These are phyloP conservation scores for chimpanzee (Pan troglodytes) DNA, from an alignment of 2,113 vertebrate genomes.

Conservation along the genomic window NHGRI_mPanTro3-v2.1_pri NC_072398.2:187201001-187201500, in stretches of 20 bases:
- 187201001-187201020: not conserved
- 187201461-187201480: not conserved
- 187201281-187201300: too few species aligned
- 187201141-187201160: not conserved
- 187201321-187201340: not conserved
- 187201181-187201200: not conserved
- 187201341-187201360: not conserved
- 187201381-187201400: not conserved
- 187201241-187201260: not conserved
- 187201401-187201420: not conserved
- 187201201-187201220: not conserved
- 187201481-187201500: not conserved
- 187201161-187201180: not conserved
- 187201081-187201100: not conserved
- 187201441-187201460: not conserved
- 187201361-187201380: not conserved
- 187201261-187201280: not conserved
- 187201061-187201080: not conserved
- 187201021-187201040: not conserved
- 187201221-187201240: not conserved
- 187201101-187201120: not conserved
- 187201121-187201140: not conserved
- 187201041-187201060: fast-evolving
- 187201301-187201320: not conserved
- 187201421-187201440: not conserved